phyloP scores from a whole-genome alignment of 1,140 invertebrate species.

The Papilio dardanus region DNA sequence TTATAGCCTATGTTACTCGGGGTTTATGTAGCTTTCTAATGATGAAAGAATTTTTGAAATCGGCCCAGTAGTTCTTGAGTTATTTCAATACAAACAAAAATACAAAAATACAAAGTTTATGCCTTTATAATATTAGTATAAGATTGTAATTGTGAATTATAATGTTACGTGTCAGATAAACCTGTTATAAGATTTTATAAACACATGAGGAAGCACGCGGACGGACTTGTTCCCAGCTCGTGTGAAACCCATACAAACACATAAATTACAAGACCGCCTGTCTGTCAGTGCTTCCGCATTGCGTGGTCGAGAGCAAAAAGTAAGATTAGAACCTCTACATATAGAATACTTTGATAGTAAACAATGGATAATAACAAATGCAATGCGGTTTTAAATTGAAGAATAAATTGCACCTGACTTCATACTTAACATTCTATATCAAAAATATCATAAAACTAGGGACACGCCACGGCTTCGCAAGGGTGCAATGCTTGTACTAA shows the following conservation, averaged over 20 bases:
- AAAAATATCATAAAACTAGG: too few species aligned
- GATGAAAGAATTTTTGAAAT: too few species aligned
- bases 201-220: conserved; percentile 16
- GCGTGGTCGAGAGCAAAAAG: conserved; percentile 23
- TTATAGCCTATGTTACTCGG: too few species aligned
- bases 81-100: too few species aligned
- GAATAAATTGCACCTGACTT: background rate
- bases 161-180: background rate
- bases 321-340: conserved; percentile 8
- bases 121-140: too few species aligned
- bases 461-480: too few species aligned
- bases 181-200: background rate
- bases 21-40: too few species aligned
- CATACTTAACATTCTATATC: background rate
- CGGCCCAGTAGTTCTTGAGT: too few species aligned
- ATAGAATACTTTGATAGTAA: background rate
- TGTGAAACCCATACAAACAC: conserved; percentile 31
- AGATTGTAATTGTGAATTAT: background rate
- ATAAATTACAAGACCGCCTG: conserved; percentile 26
- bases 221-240: background rate
- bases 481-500: too few species aligned
- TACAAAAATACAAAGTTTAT: too few species aligned
- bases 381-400: too few species aligned
- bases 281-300: conserved; percentile 29
- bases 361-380: background rate